Conservation (phyloP, 2,797 vertebrate species). For the Crocodylus rhombifer region DNA sequence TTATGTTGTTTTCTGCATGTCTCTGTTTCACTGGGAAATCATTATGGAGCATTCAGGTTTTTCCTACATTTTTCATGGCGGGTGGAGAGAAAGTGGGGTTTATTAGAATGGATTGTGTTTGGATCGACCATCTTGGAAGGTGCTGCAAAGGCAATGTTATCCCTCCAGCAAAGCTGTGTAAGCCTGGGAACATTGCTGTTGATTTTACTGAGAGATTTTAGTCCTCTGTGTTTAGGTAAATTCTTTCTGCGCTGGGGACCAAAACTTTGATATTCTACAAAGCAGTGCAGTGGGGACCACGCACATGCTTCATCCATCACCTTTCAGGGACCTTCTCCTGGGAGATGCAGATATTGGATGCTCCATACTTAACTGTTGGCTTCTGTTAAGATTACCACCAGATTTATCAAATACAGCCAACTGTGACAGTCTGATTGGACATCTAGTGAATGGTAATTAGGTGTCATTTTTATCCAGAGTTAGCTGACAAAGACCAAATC, state of each 20-base stretch:
- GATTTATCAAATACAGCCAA: background rate
- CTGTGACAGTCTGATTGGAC: background rate
- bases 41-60: background rate
- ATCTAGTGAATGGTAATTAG: background rate
- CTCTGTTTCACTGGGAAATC: background rate
- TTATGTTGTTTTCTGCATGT: background rate
- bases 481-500: background rate
- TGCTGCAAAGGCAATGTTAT: fast-evolving
- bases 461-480: background rate
- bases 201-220: background rate
- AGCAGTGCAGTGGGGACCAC: background rate
- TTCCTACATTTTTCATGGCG: background rate
- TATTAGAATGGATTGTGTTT: background rate
- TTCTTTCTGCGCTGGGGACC: background rate
- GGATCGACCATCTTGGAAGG: fast-evolving
- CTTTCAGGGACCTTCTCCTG: background rate
- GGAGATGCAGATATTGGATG: background rate
- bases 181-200: background rate
- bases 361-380: background rate
- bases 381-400: background rate
- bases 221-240: background rate
- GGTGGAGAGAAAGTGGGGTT: fast-evolving
- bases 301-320: background rate
- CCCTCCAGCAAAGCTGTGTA: background rate
- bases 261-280: background rate